phyloP scores from a whole-genome alignment of 1,140 invertebrate species.

The Varroa destructor region DNA sequence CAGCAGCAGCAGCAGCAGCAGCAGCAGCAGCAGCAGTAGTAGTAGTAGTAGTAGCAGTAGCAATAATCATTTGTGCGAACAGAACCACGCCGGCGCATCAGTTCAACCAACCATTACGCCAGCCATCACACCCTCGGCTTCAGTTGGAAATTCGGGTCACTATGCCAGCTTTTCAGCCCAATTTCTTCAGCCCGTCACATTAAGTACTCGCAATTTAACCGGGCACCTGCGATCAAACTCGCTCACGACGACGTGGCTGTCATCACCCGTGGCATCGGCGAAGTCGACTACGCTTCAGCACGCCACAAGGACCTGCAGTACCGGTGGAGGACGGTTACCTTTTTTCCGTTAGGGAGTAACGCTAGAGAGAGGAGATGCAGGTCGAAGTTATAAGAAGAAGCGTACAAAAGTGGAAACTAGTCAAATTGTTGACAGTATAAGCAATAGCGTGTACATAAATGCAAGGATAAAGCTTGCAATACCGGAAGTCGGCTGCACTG shows the following conservation, averaged over 20 bases:
- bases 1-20: no score
- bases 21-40: no score
- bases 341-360: not conserved
- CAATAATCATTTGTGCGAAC: not conserved
- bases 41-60: not conserved
- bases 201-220: not conserved
- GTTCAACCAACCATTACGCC: no score
- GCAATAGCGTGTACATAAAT: not conserved
- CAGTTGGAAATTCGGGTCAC: not conserved
- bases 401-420: not conserved
- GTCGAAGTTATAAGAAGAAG: not conserved
- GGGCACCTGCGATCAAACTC: not conserved
- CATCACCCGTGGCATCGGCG: not conserved
- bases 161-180: slow-evolving; percentile 13
- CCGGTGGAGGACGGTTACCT: slow-evolving; percentile 21
- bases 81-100: not conserved
- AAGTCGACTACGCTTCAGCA: not conserved
- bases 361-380: no score
- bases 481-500: not conserved
- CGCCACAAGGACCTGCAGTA: not conserved
- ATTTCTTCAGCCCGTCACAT: slow-evolving; percentile 9
- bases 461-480: not conserved
- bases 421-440: not conserved
- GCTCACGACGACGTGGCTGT: not conserved
- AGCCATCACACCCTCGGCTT: no score